A percentile compares a stretch with the other conserved stretches of the same genome.
phyloP scores from a whole-genome alignment of 1,140 invertebrate species.

The Drosophila aff. region DNA sequence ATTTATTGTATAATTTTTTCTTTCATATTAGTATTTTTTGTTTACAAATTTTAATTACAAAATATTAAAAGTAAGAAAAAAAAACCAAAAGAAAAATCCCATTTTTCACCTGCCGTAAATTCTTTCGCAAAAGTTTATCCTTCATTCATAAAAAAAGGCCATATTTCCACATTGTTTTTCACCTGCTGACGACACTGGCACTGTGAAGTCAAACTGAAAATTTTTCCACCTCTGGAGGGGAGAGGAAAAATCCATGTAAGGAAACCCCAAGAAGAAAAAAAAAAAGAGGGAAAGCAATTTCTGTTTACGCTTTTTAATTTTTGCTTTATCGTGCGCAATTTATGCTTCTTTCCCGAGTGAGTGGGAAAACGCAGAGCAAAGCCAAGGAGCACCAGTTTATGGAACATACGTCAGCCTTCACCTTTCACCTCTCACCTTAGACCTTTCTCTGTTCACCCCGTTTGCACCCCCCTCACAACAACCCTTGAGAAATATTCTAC shows the following conservation, averaged over 20 bases:
- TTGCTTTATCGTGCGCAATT: slow-evolving; percentile 83
- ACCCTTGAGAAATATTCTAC: slow-evolving; percentile 4
- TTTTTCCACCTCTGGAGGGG: background rate
- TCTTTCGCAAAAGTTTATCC: slow-evolving; percentile 6
- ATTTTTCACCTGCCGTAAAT: slow-evolving; percentile 1
- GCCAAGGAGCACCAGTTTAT: slow-evolving; percentile 14
- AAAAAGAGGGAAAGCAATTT: slow-evolving; percentile 47
- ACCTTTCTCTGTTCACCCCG: background rate
- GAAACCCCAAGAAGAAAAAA: slow-evolving; percentile 8
- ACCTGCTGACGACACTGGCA: slow-evolving; percentile 16
- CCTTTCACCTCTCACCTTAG: slow-evolving; percentile 16
- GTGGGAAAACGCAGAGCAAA: slow-evolving; percentile 4
- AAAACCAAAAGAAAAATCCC: background rate
- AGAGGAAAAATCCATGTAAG: background rate
- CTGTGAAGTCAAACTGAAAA: slow-evolving; percentile 12
- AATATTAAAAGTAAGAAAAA: too few species aligned
- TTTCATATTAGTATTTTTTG: background rate
- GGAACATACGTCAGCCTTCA: slow-evolving; percentile 36
- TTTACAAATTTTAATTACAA: background rate
- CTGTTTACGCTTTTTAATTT: slow-evolving; percentile 82
- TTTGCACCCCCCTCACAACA: background rate
- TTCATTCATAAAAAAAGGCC: slow-evolving; percentile 5
- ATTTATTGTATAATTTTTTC: background rate
- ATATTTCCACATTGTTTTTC: slow-evolving; percentile 21
- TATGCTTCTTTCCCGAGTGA: slow-evolving; percentile 47